Evolutionary conservation across 2,797 vertebrate genomes (phyloP).

Genomic region (Champsocephalus gunnari): DNA sequence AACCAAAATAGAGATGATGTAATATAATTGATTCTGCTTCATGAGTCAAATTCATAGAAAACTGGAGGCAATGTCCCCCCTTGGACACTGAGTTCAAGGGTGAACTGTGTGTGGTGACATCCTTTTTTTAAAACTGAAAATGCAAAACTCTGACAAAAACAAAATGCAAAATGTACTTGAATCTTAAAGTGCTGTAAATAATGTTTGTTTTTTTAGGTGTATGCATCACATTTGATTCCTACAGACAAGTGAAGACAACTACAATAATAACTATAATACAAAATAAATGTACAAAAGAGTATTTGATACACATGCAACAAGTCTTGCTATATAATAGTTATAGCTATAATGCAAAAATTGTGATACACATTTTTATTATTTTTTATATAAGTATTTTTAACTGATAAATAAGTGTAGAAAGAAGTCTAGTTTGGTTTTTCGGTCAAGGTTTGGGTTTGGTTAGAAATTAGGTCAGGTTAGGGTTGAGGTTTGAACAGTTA

Average conservation of each 20-base stretch:
- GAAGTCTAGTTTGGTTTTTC: neutral
- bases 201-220: no score
- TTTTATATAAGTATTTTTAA: no score
- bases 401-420: neutral
- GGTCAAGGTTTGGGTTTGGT: neutral
- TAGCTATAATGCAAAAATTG: neutral
- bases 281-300: neutral
- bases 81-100: no score
- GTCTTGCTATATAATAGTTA: neutral
- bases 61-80: no score
- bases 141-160: no score
- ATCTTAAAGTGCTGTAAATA: no score
- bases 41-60: no score
- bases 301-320: neutral
- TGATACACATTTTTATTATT: neutral
- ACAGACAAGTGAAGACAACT: neutral
- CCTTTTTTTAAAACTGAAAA: no score
- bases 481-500: neutral
- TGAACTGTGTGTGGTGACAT: no score
- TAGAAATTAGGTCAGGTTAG: neutral
- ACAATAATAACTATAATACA: no score
- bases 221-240: slow-evolving; percentile 10
- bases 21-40: no score
- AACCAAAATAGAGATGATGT: neutral
- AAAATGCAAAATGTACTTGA: no score